phyloP scores from a whole-genome alignment of 2,888 invertebrate species.

The Euphydryas editha region DNA sequence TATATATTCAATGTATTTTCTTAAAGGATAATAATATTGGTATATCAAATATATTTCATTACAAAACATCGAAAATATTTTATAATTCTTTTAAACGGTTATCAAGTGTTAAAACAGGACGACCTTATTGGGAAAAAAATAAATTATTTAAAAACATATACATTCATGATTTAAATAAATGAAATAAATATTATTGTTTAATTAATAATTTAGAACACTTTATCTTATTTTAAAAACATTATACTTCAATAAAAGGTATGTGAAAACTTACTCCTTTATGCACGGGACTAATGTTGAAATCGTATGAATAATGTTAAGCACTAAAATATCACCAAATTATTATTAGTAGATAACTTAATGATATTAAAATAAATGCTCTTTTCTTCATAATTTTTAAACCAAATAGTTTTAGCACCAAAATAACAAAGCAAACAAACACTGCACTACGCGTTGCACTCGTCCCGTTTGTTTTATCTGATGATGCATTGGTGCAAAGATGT shows the following conservation, averaged over 20 bases:
- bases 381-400: slow-evolving; percentile 24
- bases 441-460: slow-evolving; percentile 36
- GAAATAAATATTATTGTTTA: not conserved
- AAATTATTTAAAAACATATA: too few species aligned
- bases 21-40: too few species aligned
- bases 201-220: not conserved
- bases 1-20: too few species aligned
- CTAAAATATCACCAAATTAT: slow-evolving; percentile 1
- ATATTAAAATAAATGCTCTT: slow-evolving; percentile 11
- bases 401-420: slow-evolving; percentile 37
- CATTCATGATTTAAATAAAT: not conserved
- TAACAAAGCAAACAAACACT: slow-evolving; percentile 46
- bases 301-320: slow-evolving; percentile 12
- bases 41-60: too few species aligned
- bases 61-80: too few species aligned
- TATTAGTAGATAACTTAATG: slow-evolving; percentile 15
- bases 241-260: slow-evolving; percentile 20
- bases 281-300: slow-evolving; percentile 24
- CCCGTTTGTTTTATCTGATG: slow-evolving; percentile 38
- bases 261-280: slow-evolving; percentile 37
- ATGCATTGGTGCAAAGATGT: slow-evolving; percentile 25
- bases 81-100: too few species aligned
- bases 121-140: too few species aligned
- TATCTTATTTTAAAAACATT: slow-evolving; percentile 1
- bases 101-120: too few species aligned